Base-by-base conservation (phyloP, 2,888 invertebrate species). In the Drosophila lacicola region DNA sequence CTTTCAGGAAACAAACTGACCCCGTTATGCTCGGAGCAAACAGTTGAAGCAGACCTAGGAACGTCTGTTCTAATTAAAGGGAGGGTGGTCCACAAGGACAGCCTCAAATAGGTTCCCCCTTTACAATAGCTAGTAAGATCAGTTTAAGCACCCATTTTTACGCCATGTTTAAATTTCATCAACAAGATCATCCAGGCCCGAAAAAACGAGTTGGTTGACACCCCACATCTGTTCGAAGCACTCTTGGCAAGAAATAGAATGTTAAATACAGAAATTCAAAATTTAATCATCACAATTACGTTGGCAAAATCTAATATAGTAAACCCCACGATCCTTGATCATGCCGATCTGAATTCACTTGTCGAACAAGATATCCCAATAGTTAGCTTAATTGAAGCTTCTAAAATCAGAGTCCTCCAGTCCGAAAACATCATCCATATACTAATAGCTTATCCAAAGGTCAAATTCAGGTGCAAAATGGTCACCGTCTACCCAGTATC, bases 241-340 rank as follows among this genome's bases (percentile, higher is more conserved):
- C 39, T 36, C 10, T 4, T 8, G 4, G n/a, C n/a, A 21, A 11
- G 44, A 44, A 60, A 45, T 25, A 45, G 36, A 17, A 39, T 33
- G 21, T 53, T 47, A 5, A 41, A 34, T 34, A 8, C 41, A 2
- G 33, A 54, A 17, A 55, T 36, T 3, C 36, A 62, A 29, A 54
- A 21, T 14, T 13, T 36, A 10, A 36, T 36, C 4, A 13, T 36
- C 13, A 13, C 36, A 3, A 36, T 36, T 4, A 36, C 36, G 11
- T 11, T 36, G 4, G 36, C 36, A 2, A 13, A 36, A 36, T 9
- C n/a, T 5, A 4, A 14, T n/a, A 39, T 39, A 6, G n/a, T 14
- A 39, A 39, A 39, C 8, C 37, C 37, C 4, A 39, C 37, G 2
- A n/a, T 39, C 3, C n/a, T 39, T 10, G 37, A 39, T 39, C 37